A percentile compares a stretch with the other conserved stretches of the same genome.
These are phyloP conservation scores for Hydrotaea cyrtoneurina DNA, from an alignment of 2,888 invertebrate species.

Conservation along the genomic window DNA sequence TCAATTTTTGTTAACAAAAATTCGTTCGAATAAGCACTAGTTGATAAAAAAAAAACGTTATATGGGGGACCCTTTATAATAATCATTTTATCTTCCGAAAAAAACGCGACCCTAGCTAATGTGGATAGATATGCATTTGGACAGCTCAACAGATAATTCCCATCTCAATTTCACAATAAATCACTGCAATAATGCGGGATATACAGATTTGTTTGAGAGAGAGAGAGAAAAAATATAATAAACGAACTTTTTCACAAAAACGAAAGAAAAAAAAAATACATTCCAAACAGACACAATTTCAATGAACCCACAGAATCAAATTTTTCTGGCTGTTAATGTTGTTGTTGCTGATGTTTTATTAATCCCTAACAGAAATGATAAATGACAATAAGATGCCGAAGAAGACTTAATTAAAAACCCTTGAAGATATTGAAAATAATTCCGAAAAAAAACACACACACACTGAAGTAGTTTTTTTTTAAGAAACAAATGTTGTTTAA, in stretches of 20 bases:
- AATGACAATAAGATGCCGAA: not conserved
- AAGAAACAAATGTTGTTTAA: not conserved
- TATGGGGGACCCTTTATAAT: too few species aligned
- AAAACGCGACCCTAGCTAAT: too few species aligned
- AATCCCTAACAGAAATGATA: not conserved
- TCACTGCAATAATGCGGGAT: constrained; percentile 22
- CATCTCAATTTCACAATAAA: constrained; percentile 19
- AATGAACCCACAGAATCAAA: not conserved
- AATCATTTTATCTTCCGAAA: too few species aligned
- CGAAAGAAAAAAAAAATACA: not conserved
- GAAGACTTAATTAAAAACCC: constrained; percentile 11
- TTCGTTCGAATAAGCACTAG: too few species aligned
- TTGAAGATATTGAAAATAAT: not conserved
- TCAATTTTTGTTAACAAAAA: too few species aligned
- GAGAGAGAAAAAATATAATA: not conserved
- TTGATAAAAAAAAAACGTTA: too few species aligned
- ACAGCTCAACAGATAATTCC: not conserved
- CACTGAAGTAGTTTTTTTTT: not conserved
- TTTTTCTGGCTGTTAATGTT: not conserved
- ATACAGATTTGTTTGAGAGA: constrained; percentile 17
- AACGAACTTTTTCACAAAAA: constrained; percentile 1
- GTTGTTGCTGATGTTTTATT: not conserved
- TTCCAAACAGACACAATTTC: not conserved
- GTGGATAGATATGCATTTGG: too few species aligned
- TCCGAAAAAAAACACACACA: not conserved